Evolutionary conservation across 2,797 vertebrate species (phyloP), one percentile per base, ranked within the genome.

Genomic region (Gambelia wislizenii): DNA sequence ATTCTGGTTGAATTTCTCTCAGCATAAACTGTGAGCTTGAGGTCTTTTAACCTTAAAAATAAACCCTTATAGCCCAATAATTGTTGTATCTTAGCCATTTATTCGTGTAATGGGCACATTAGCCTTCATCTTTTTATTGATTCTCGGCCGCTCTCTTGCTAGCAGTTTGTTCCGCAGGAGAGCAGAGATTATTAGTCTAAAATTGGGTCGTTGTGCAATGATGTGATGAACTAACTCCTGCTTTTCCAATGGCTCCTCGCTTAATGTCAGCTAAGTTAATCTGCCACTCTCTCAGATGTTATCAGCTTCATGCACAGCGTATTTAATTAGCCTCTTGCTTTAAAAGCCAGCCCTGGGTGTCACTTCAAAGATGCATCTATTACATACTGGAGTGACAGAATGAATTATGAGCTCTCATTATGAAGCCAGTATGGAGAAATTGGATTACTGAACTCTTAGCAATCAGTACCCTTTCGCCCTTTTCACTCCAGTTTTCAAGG

Each of bases 271-370:
- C 52, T 49, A 84, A 89, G 1, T 84, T 89, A 49, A 93, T 64
- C 69, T 81, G 18, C 22, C 77, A 44, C 83, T 93, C 90, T 86
- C 86, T 14, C n/a, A 47, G 88, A 84, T 79, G 84, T 76, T 78
- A 86, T 49, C 78, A 70, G 79, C 86, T 94, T 91, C 79, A 80
- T 18, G 49, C 61, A 49, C 42, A 56, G 87, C 75, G 87, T 88
- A 92, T 91, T 95, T 95, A 93, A 94, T 93, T 91, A 94, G 83
- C 83, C 67, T 91, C 52, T 54, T 74, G 76, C 88, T 94, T 93
- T 92, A 93, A 95, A 93, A 91, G 79, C 84, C 91, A 94, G 87
- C 75, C 91, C 87, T 90, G 76, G 59, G 78, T 93, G 92, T 91
- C 92, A 91, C 88, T 95, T 94, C 86, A 88, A 92, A 92, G 90